These are phyloP conservation scores for Phenganax marumi DNA, from an alignment of 92 coral and sea anemone species.

Conservation along the genomic window DNA sequence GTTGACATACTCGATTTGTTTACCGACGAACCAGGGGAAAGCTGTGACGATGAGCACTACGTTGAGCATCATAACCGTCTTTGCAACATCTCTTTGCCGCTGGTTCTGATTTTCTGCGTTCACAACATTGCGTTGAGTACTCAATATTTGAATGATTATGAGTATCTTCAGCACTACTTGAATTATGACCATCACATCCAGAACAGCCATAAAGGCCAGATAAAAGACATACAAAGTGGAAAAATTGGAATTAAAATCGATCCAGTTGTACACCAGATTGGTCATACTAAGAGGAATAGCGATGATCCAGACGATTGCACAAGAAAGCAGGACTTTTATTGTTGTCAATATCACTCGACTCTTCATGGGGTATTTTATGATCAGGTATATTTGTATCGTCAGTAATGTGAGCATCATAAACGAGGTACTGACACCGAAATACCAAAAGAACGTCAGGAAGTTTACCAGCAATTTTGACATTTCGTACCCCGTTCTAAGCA, in stretches of 20 bases:
- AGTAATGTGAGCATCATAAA: conserved; percentile 2
- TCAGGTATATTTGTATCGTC: background rate
- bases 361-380: conserved; percentile 3
- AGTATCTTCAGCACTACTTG: background rate
- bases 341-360: background rate
- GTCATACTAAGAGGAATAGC: conserved; percentile 45
- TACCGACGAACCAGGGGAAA: background rate
- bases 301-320: conserved; percentile 70
- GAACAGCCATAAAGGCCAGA: background rate
- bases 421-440: background rate
- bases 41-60: conserved; percentile 3
- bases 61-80: conserved; percentile 10
- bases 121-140: background rate
- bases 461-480: too few species aligned
- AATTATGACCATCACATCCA: background rate
- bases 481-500: too few species aligned
- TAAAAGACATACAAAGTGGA: background rate
- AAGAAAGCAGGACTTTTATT: conserved; percentile 63
- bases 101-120: background rate
- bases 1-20: background rate
- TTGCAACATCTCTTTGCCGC: background rate
- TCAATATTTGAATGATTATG: background rate
- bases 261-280: background rate
- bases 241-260: background rate
- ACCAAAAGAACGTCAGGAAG: too few species aligned